These are phyloP conservation scores for Spodoptera frugiperda DNA, from an alignment of 1,140 invertebrate genomes.

Conservation along the genomic window DNA sequence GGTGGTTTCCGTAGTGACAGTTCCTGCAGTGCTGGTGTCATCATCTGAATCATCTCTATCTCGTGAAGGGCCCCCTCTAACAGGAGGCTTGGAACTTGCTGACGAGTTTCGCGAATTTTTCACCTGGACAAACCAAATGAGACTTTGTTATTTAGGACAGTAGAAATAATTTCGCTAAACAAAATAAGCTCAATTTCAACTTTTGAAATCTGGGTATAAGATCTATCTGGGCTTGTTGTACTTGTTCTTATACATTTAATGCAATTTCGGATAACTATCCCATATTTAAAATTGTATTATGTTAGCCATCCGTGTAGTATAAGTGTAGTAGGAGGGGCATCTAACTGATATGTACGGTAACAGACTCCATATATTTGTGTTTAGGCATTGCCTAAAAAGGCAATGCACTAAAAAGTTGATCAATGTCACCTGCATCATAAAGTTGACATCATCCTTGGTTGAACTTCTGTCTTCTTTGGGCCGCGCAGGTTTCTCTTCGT, in stretches of 20 bases:
- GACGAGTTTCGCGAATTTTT: constrained; percentile 70
- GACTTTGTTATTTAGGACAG: not conserved
- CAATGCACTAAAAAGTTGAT: not conserved
- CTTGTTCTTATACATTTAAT: no score
- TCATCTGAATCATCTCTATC: constrained; percentile 84
- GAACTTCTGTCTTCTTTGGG: constrained; percentile 69
- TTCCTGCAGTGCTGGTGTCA: constrained; percentile 78
- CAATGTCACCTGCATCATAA: constrained; percentile 86
- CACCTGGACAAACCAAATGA: constrained; percentile 57
- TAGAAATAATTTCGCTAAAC: no score
- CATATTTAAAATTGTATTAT: no score
- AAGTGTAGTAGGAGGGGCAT: no score
- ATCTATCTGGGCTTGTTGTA: no score
- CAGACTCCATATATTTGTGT: no score
- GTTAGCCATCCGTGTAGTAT: no score
- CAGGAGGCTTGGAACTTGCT: constrained; percentile 73
- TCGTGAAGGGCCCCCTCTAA: constrained; percentile 74
- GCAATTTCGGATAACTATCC: no score
- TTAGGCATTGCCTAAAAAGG: no score
- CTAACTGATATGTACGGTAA: no score
- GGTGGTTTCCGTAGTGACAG: constrained; percentile 79
- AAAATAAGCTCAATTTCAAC: no score
- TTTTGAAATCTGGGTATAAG: no score
- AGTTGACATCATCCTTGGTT: constrained; percentile 87
- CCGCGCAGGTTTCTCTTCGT: constrained; percentile 70